These are phyloP conservation scores for Caradrina kadenii DNA, from an alignment of 2,888 invertebrate species.

Conservation along the genomic window DNA sequence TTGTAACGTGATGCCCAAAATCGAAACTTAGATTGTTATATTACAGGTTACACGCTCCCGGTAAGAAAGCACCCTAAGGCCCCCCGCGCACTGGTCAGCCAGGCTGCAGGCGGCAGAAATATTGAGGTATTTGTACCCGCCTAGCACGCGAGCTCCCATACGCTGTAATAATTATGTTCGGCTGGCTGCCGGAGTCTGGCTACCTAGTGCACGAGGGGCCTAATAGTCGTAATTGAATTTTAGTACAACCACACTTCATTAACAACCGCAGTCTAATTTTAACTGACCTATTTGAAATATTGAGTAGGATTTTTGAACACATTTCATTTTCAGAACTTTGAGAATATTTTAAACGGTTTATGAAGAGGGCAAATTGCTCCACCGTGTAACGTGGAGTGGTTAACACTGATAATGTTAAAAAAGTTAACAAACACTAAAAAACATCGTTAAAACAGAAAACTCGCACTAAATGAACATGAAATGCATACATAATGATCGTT, in stretches of 20 bases:
- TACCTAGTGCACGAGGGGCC: too few species aligned
- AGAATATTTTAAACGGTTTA: conserved; percentile 40
- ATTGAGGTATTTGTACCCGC: too few species aligned
- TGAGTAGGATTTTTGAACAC: background rate
- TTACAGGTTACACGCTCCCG: too few species aligned
- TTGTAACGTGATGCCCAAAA: too few species aligned
- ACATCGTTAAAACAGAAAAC: conserved; percentile 27
- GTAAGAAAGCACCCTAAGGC: too few species aligned
- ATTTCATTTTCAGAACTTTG: conserved; percentile 20
- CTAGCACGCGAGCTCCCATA: too few species aligned
- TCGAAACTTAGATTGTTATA: too few species aligned
- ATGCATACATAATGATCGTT: conserved; percentile 45
- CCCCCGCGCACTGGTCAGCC: too few species aligned
- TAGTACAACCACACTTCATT: background rate
- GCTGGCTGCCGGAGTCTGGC: too few species aligned
- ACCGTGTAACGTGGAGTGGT: background rate
- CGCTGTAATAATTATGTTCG: too few species aligned
- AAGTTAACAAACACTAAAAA: conserved; percentile 35
- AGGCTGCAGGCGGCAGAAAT: too few species aligned
- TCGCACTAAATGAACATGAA: conserved; percentile 35
- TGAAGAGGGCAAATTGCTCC: conserved; percentile 24
- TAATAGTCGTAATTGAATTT: background rate
- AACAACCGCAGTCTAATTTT: background rate
- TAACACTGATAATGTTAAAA: conserved; percentile 41
- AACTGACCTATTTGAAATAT: background rate